These are phyloP conservation scores for Atethmia centrago DNA, from an alignment of 2,888 invertebrate species.

Conservation along the genomic window DNA sequence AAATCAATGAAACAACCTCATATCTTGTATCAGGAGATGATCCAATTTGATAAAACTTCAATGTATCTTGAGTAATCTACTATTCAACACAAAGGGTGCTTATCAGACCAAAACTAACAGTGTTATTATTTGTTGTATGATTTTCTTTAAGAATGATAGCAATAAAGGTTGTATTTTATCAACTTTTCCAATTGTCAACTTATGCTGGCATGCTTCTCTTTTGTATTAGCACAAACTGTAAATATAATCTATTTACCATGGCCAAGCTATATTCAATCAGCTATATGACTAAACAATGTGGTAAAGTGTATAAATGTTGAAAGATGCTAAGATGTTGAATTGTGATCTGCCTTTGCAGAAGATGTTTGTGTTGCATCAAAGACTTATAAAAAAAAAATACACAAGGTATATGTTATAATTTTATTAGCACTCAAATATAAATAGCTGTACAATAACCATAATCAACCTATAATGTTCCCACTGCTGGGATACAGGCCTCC, in stretches of 20 bases:
- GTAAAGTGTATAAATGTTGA: not conserved
- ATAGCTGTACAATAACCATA: not conserved
- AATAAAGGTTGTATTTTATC: not conserved
- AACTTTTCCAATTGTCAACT: not conserved
- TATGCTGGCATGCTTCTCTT: not conserved
- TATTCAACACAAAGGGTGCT: slow-evolving; percentile 16
- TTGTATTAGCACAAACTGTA: no score
- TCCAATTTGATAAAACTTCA: slow-evolving; percentile 43
- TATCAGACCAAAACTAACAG: slow-evolving; percentile 21
- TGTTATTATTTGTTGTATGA: slow-evolving; percentile 23
- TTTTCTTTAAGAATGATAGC: slow-evolving; percentile 6
- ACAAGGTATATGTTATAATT: not conserved
- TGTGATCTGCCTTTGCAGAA: not conserved
- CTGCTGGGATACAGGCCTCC: not conserved
- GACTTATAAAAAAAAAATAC: not conserved
- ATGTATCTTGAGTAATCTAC: slow-evolving; percentile 36
- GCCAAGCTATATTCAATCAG: no score
- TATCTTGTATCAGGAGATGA: slow-evolving; percentile 38
- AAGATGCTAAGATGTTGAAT: not conserved
- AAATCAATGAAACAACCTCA: slow-evolving; percentile 31
- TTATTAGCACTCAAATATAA: not conserved
- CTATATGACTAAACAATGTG: no score
- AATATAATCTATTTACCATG: no score
- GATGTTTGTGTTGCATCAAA: not conserved
- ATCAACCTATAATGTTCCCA: not conserved